Evolutionary conservation across 2,113 vertebrate species (phyloP).

Genomic region (Vulpes vulpes): DNA sequence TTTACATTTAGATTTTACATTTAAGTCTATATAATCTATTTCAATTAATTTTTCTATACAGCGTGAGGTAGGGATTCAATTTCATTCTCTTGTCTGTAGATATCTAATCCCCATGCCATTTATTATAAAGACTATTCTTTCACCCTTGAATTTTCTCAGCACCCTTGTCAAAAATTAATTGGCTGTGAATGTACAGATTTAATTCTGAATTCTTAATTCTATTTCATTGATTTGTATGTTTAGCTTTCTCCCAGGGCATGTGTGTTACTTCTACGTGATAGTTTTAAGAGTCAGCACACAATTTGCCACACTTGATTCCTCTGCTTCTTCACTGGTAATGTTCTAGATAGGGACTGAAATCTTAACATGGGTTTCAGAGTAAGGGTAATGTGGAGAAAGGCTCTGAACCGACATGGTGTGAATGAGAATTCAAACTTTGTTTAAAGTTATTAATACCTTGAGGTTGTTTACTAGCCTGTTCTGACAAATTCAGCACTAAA

Average conservation of each 20-base stretch:
- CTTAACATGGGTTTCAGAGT: not conserved
- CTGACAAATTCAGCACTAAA: not conserved
- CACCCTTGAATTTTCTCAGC: not conserved
- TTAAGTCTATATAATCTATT: not conserved
- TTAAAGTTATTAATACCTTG: not conserved
- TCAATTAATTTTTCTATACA: constrained; percentile 28
- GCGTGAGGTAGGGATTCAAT: not conserved
- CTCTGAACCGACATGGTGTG: not conserved
- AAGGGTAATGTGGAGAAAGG: not conserved
- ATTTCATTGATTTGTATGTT: not conserved
- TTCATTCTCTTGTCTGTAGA: not conserved
- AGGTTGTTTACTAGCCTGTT: not conserved
- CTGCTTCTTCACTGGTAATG: not conserved
- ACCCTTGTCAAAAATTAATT: constrained; percentile 7
- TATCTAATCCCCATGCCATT: not conserved
- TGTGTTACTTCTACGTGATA: not conserved
- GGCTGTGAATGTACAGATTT: not conserved
- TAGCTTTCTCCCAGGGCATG: not conserved
- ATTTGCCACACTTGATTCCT: not conserved
- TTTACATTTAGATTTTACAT: not conserved
- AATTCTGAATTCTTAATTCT: constrained; percentile 1
- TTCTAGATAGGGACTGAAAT: not conserved
- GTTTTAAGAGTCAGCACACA: not conserved
- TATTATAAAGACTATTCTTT: not conserved
- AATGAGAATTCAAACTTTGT: constrained; percentile 5